Conservation (phyloP, 2,113 vertebrate species). For the Sialia sialis region DNA sequence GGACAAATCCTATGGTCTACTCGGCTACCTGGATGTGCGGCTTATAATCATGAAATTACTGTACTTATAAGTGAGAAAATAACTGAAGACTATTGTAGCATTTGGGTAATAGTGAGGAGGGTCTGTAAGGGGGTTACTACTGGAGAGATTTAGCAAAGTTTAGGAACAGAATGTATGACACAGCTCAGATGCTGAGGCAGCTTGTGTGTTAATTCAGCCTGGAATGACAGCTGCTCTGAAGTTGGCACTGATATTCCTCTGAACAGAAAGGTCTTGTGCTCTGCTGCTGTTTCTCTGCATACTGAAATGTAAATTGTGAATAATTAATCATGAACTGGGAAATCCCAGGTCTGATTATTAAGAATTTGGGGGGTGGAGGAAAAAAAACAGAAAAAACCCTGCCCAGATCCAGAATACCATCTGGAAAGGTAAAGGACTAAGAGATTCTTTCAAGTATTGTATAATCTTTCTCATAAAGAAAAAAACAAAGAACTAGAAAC, state of each 20-base stretch:
- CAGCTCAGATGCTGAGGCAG: background rate
- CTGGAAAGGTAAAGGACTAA: background rate
- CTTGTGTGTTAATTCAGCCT: background rate
- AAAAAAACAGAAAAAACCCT: background rate
- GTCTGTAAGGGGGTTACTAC: background rate
- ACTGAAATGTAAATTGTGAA: background rate
- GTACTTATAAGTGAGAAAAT: background rate
- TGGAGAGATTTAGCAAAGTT: background rate
- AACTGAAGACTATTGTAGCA: background rate
- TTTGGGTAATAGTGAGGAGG: background rate
- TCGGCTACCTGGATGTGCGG: too few species aligned
- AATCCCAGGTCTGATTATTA: background rate
- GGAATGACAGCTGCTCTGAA: background rate
- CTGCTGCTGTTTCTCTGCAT: background rate
- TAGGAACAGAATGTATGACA: background rate
- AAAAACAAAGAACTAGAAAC: background rate
- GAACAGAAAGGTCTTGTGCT: background rate
- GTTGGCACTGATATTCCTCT: background rate
- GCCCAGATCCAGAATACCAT: background rate
- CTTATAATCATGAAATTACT: too few species aligned
- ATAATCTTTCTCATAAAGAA: background rate
- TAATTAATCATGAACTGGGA: background rate
- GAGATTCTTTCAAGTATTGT: background rate
- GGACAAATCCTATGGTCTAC: too few species aligned
- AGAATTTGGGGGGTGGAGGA: accelerated